phyloP scores from a whole-genome alignment of 2,113 vertebrate genomes.

The Chlorodrepanis virens region DNA sequence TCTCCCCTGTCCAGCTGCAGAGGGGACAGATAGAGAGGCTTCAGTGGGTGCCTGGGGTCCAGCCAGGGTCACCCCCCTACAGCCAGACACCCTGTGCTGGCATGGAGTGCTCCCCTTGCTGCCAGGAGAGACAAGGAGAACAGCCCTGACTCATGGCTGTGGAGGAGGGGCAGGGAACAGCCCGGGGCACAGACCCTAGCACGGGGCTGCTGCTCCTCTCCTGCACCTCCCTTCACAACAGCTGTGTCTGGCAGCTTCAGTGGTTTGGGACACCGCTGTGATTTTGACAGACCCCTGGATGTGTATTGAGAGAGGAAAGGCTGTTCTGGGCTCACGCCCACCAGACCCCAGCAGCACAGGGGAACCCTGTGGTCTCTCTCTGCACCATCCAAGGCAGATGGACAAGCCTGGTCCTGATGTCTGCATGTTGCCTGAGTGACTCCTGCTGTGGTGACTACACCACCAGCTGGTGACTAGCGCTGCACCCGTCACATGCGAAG shows the following conservation, averaged over 20 bases:
- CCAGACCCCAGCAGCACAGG: background rate
- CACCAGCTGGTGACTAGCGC: background rate
- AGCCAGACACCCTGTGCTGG: background rate
- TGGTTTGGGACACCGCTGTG: accelerated
- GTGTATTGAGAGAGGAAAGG: background rate
- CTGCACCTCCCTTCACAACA: background rate
- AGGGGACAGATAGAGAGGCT: background rate
- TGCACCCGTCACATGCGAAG: accelerated
- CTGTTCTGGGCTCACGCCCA: background rate
- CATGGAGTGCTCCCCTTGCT: background rate
- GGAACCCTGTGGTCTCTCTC: background rate
- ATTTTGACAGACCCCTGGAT: background rate
- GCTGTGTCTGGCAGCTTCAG: background rate
- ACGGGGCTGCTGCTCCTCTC: background rate
- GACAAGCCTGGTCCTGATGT: background rate
- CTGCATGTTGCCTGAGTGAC: accelerated
- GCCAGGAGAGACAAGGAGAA: background rate
- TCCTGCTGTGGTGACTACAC: too few species aligned
- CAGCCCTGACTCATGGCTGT: accelerated
- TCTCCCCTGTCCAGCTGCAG: background rate
- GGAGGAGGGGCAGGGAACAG: background rate
- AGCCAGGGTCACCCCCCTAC: background rate
- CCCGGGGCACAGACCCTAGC: background rate
- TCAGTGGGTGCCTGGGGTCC: background rate
- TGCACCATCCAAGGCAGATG: background rate